Percentiles rank a stretch among this genome's conserved stretches.
Conservation (phyloP, 2,113 vertebrate genomes). For the Arothron firmamentum region DNA sequence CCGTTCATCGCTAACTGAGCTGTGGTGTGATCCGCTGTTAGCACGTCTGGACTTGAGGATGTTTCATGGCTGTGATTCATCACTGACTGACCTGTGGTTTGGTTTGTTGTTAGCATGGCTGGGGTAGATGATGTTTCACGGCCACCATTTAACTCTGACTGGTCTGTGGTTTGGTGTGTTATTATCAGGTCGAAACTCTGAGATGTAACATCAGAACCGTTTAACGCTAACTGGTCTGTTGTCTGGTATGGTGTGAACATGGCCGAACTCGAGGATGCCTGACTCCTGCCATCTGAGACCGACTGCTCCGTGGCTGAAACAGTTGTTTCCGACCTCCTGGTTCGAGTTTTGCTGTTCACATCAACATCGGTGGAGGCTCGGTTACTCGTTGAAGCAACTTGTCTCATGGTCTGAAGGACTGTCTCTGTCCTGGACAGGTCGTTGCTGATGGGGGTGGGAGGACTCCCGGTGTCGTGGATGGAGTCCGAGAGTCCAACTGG, state of each 20-base stretch:
- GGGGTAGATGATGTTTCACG: too few relatives aligned
- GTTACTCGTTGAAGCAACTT: neutral
- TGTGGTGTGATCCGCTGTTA: neutral
- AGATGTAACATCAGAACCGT: too few relatives aligned
- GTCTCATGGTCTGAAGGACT: neutral
- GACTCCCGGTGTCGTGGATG: neutral
- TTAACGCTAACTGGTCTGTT: too few relatives aligned
- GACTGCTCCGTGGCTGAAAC: neutral
- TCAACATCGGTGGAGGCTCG: neutral
- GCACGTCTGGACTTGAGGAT: neutral
- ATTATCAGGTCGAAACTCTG: too few relatives aligned
- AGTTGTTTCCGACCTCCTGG: constrained; percentile 18
- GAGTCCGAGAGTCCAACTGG: constrained; percentile 2
- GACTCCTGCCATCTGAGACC: too few relatives aligned
- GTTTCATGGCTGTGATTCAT: neutral
- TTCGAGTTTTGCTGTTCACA: constrained; percentile 20
- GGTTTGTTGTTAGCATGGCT: too few relatives aligned
- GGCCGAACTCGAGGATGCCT: too few relatives aligned
- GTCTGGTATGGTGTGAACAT: too few relatives aligned
- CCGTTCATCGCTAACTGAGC: neutral
- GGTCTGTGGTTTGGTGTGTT: too few relatives aligned
- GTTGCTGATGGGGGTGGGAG: neutral
- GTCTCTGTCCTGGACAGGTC: neutral
- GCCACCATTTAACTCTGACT: too few relatives aligned
- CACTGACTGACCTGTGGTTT: too few relatives aligned